phyloP scores from a whole-genome alignment of 92 coral and sea anemone genomes.

The Actinernus sp. region DNA sequence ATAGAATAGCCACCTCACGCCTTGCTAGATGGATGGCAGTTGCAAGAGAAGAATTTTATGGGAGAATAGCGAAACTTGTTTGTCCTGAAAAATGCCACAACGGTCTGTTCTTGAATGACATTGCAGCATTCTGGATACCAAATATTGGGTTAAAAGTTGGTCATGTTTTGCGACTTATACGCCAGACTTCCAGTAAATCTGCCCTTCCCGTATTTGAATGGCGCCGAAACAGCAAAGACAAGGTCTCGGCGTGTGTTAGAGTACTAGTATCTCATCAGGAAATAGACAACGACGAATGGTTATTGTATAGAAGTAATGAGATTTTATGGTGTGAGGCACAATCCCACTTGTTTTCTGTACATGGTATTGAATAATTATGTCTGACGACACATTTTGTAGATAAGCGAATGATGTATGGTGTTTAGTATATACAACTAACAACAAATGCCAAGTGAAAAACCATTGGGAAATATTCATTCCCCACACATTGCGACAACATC shows the following conservation, averaged over 20 bases:
- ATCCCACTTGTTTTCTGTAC: background rate
- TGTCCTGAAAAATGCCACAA: background rate
- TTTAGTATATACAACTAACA: too few relatives aligned
- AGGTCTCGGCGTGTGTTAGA: background rate
- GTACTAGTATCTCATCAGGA: background rate
- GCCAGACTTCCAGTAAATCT: slow-evolving; percentile 8
- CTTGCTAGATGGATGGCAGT: slow-evolving; percentile 22
- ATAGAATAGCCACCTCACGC: too few relatives aligned
- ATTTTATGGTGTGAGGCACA: slow-evolving; percentile 1
- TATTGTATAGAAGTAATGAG: background rate
- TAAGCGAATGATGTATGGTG: too few relatives aligned
- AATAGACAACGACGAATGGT: background rate
- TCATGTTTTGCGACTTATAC: slow-evolving; percentile 4
- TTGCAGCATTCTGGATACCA: slow-evolving; percentile 26
- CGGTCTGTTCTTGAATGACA: background rate
- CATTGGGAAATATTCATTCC: too few relatives aligned
- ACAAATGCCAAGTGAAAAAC: too few relatives aligned
- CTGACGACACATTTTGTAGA: too few relatives aligned
- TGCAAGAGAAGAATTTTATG: slow-evolving; percentile 1
- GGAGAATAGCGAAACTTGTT: background rate
- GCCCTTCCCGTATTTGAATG: slow-evolving; percentile 18
- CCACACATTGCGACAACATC: too few relatives aligned
- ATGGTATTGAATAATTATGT: background rate
- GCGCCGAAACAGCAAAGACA: background rate
- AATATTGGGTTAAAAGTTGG: background rate